Conservation (phyloP, 2,797 vertebrate genomes). For the Tolypeutes matacus region DNA sequence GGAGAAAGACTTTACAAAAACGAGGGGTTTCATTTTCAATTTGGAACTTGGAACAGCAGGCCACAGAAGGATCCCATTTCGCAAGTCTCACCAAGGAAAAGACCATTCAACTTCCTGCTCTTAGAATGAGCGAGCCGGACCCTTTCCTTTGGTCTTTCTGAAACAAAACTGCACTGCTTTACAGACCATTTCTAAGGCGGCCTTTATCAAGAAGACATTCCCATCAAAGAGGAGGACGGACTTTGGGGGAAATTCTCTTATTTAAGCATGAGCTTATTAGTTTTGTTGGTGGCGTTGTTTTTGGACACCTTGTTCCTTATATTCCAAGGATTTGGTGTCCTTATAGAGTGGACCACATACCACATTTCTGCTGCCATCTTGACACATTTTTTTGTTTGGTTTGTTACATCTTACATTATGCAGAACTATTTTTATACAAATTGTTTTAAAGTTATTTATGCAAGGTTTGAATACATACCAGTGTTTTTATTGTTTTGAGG, state of each 20-base stretch:
- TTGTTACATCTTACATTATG: too few relatives aligned
- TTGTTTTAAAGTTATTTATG: too few relatives aligned
- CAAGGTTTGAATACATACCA: too few relatives aligned
- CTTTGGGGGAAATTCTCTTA: slow-evolving; percentile 84
- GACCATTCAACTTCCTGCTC: slow-evolving; percentile 73
- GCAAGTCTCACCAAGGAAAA: slow-evolving; percentile 82
- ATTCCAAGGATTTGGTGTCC: slow-evolving; percentile 82
- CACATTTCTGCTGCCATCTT: slow-evolving; percentile 89
- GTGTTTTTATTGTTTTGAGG: too few relatives aligned
- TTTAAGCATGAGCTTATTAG: slow-evolving; percentile 87
- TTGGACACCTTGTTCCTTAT: slow-evolving; percentile 73
- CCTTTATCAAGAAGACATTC: slow-evolving; percentile 85
- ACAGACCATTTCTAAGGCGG: too few relatives aligned
- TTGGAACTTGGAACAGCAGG: slow-evolving; percentile 83
- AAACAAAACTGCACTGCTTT: too few relatives aligned
- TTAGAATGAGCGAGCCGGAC: too few relatives aligned
- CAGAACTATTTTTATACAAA: too few relatives aligned
- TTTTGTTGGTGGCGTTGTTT: slow-evolving; percentile 86
- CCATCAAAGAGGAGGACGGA: slow-evolving; percentile 79
- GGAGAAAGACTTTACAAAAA: slow-evolving; percentile 73
- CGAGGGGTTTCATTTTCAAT: slow-evolving; percentile 86
- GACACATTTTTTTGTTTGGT: too few relatives aligned
- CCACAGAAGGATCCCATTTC: slow-evolving; percentile 78
- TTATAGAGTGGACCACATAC: slow-evolving; percentile 86
- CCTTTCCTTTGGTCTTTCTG: too few relatives aligned